These are phyloP conservation scores for Pagrus major DNA, from an alignment of 2,113 vertebrate genomes.

Conservation along the genomic window DNA sequence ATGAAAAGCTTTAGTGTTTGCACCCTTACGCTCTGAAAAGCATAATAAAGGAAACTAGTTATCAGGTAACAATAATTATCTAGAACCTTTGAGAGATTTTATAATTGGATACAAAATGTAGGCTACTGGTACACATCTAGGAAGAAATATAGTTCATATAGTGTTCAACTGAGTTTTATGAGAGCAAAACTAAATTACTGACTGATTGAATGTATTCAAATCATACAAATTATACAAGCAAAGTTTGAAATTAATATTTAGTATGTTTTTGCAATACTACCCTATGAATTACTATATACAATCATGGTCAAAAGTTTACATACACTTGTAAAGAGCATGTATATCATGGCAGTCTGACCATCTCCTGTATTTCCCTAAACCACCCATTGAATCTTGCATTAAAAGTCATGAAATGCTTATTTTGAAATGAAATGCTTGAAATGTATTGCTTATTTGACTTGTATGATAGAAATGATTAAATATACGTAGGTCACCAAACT, in stretches of 20 bases:
- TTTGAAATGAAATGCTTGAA: no score
- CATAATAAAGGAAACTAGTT: background rate
- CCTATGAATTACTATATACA: background rate
- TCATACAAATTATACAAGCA: background rate
- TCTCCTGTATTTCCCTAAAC: no score
- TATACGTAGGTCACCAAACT: background rate
- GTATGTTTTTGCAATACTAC: background rate
- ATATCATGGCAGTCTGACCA: no score
- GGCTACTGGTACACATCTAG: background rate
- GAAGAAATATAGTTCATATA: background rate
- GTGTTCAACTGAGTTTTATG: background rate
- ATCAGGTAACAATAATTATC: background rate
- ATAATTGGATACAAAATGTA: background rate
- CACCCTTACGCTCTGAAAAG: background rate
- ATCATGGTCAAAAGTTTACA: background rate
- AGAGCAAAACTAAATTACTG: background rate
- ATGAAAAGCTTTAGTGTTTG: slow-evolving; percentile 6
- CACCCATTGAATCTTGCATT: background rate
- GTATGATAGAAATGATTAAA: background rate
- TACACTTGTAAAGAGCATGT: no score
- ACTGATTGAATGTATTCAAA: background rate
- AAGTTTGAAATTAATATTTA: background rate
- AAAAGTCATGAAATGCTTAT: background rate
- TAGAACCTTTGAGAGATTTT: background rate
- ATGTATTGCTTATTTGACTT: no score